These are phyloP conservation scores for Drepana falcataria DNA, from an alignment of 2,888 invertebrate genomes.

Conservation along the genomic window DNA sequence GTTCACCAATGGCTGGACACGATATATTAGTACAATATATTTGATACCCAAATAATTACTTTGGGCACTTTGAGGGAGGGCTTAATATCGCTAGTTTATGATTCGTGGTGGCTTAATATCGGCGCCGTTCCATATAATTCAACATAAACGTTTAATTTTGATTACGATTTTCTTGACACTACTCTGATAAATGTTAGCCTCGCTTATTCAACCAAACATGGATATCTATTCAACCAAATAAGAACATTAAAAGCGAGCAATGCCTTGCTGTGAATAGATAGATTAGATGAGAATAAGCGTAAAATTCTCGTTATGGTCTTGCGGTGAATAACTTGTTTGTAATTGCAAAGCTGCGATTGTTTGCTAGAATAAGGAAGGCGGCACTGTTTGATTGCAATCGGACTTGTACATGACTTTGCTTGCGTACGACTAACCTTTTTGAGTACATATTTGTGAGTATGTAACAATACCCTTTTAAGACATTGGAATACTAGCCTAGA, in stretches of 20 bases:
- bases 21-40: no score
- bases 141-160: conserved; percentile 20
- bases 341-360: conserved; percentile 50
- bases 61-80: no score
- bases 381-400: conserved; percentile 49
- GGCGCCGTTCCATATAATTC: no score
- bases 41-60: no score
- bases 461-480: conserved; percentile 16
- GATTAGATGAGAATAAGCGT: conserved; percentile 51
- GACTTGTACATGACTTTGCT: conserved; percentile 34
- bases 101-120: no score
- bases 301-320: conserved; percentile 46
- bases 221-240: conserved; percentile 30
- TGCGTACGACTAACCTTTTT: conserved; percentile 28
- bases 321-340: conserved; percentile 59
- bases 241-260: conserved; percentile 29
- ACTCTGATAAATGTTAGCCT: conserved; percentile 25
- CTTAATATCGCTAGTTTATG: no score
- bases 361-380: conserved; percentile 38
- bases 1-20: no score
- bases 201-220: conserved; percentile 22
- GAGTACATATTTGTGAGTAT: conserved; percentile 24
- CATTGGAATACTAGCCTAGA: not conserved
- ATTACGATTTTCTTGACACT: conserved; percentile 23
- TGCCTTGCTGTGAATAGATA: conserved; percentile 46